phyloP scores from a whole-genome alignment of 1,140 invertebrate species.

The Drosophila dunni region DNA sequence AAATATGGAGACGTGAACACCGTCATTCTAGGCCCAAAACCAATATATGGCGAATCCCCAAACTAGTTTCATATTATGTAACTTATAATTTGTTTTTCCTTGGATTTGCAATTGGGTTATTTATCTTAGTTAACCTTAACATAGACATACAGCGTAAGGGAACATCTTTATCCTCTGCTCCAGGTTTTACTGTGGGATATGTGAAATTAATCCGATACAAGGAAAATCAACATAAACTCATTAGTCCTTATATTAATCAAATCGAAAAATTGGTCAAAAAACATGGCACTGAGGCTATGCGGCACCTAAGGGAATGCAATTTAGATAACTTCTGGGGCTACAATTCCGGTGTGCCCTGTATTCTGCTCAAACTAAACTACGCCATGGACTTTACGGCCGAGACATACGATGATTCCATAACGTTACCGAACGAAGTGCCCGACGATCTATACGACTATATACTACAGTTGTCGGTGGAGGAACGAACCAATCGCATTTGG shows the following conservation, averaged over 20 bases:
- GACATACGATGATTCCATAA: constrained; percentile 38
- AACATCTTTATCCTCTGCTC: constrained; percentile 32
- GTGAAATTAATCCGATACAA: constrained; percentile 46
- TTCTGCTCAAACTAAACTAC: constrained; percentile 58
- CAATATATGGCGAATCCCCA: not conserved
- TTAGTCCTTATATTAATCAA: constrained; percentile 16
- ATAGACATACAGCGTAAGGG: constrained; percentile 32
- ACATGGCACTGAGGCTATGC: constrained; percentile 17
- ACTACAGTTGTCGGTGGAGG: constrained; percentile 23
- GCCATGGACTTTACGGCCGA: constrained; percentile 37
- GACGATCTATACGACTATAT: constrained; percentile 41
- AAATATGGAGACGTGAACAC: not conserved
- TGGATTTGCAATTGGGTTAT: not conserved
- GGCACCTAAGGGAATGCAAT: constrained; percentile 46
- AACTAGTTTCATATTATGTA: constrained; percentile 18
- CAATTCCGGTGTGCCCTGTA: constrained; percentile 37
- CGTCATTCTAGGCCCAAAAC: not conserved
- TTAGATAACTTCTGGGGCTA: constrained; percentile 57
- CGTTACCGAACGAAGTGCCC: constrained; percentile 37
- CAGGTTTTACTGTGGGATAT: constrained; percentile 25
- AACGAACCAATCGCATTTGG: constrained; percentile 55
- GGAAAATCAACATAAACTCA: not conserved
- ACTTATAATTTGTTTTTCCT: constrained; percentile 8
- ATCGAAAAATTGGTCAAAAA: constrained; percentile 18
- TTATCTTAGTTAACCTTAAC: not conserved